Evolutionary conservation across 30 jellyfish, hydroid and myxozoan species (phyloP), one percentile per base, ranked within the genome.

Genomic region (Haliclystus octoradiatus): DNA sequence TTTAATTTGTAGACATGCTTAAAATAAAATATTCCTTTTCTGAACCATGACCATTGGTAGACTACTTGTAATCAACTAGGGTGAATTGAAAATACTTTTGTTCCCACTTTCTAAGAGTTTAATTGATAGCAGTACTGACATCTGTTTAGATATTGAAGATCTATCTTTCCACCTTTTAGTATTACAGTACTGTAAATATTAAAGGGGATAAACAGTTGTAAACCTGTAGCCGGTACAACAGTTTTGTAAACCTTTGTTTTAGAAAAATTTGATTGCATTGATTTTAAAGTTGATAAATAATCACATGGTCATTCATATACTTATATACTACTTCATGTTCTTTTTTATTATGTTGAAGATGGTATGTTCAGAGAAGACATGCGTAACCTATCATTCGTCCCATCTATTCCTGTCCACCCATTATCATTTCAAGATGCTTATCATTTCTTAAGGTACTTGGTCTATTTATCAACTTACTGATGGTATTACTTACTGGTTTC

Each of bases 321-420:
- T 23, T 0, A 22, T 15, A 12, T 64, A 64, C 14, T 5, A 22
- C 25, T 64, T 26, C 13, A 22, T 0, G 31, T 57, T 51, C 65
- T 33, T 29, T 33, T 30, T 28, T 24, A 26, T 29, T 68, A n/a
- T n/a, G n/a, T n/a, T n/a, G n/a, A n/a, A 84, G 98, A 89, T 71
- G 93, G 78, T 13, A 74, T 78, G 72, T 72, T 50, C 34, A 71
- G 98, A 35, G 65, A 61, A 2, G 23, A 69, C 2, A 78, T 47
- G 34, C 65, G 72, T 29, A 67, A 73, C 19, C 14, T 40, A 7
- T 60, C 92, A 31, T 57, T 25, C 26, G 76, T 89, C 2, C 85
- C 98, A 49, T 79, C 63, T 49, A 89, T 89, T 49, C 95, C 95
- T 0, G 98, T 89, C 13, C 94, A 80, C 60, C 98, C 98, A 3